Evolutionary conservation across 92 coral and sea anemone genomes (phyloP), one percentile per base, ranked within the genome.

Genomic region (Bergia puertoricense): DNA sequence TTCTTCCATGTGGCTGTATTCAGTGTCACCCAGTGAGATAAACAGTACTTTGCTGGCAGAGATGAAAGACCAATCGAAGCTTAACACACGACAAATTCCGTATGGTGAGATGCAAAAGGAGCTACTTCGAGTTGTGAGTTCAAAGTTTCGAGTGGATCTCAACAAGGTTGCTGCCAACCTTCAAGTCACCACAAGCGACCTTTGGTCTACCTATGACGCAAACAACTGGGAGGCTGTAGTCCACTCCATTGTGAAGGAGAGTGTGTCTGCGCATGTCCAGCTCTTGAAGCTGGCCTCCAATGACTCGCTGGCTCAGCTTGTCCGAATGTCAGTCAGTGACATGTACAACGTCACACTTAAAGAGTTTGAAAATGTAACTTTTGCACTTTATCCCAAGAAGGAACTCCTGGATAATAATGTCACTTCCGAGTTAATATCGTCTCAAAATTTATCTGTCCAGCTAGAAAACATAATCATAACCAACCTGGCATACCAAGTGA

Each of bases 211-310:
- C 1, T 94, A 89, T 77, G 93, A 94, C 36, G 95, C 94, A 41
- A 92, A 86, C 68, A 80, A 85, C 54, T 94, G 97, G 97, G 93
- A 89, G 51, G 62, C 81, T 1, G 88, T 92, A 39, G 93, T 92
- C 2, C 92, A 94, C 74, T 94, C 92, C 0, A 92, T 92, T 92
- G 88, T 94, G 20, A 59, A 23, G 3, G 97, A 94, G 72, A 92
- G 93, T 74, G 86, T 92, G 5, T 2, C 45, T 43, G 90, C 90
- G 68, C 89, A 90, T 80, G 41, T 78, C 0, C 40, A 36, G 6
- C 88, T 51, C 6, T 91, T 94, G 30, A 57, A 92, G 11, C 88
- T 93, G 37, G 88, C 88, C 16, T 82, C 92, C 1, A 91, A 81
- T 85, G 85, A 89, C 54, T 14, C 89, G 16, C 89, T 92, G 39